Evolutionary conservation across 2,888 invertebrate species (phyloP).

Genomic region (Chalcosyrphus nemorum): DNA sequence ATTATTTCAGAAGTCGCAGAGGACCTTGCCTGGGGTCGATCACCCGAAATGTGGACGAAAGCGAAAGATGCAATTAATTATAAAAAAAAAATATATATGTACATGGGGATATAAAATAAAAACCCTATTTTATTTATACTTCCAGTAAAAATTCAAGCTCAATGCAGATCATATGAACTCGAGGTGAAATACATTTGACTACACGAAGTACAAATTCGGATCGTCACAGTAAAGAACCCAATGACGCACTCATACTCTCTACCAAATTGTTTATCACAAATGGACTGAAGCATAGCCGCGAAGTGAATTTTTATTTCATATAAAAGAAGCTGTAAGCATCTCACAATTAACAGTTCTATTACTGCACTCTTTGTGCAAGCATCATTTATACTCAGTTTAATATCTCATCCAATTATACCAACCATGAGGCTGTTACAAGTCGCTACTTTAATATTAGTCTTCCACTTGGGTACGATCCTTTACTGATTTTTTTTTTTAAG

Average conservation of each 20-base stretch:
- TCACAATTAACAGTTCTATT: not conserved
- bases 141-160: too few relatives aligned
- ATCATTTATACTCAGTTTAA: not conserved
- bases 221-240: not conserved
- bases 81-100: too few relatives aligned
- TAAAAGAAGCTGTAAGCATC: not conserved
- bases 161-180: too few relatives aligned
- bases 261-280: not conserved
- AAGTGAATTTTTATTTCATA: not conserved
- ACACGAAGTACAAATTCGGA: not conserved
- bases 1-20: too few relatives aligned
- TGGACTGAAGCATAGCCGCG: not conserved
- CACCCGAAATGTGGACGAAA: too few relatives aligned
- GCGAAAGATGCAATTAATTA: too few relatives aligned
- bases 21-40: too few relatives aligned
- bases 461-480: slow-evolving; percentile 4
- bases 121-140: too few relatives aligned
- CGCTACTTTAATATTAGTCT: not conserved
- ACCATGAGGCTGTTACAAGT: not conserved
- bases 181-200: not conserved
- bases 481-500: not conserved
- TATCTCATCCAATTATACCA: not conserved
- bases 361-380: not conserved
- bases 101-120: too few relatives aligned
- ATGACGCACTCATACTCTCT: not conserved